phyloP scores from a whole-genome alignment of 2,113 vertebrate species.

The Callaeas wilsoni region DNA sequence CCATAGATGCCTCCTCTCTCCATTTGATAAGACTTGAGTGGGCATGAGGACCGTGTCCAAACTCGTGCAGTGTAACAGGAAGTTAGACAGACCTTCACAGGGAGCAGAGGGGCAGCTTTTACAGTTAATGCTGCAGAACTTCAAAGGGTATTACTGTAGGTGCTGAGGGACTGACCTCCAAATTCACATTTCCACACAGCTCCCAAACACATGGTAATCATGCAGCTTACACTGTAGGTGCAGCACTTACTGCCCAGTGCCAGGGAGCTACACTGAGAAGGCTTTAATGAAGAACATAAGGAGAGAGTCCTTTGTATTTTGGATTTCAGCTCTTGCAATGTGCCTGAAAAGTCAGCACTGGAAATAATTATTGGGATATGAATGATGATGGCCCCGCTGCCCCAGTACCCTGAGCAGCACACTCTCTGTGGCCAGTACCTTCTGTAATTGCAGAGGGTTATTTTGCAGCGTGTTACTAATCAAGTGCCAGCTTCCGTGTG shows the following conservation, averaged over 20 bases:
- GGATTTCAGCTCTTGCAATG: not conserved
- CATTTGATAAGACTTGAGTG: not conserved
- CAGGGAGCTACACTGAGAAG: not conserved
- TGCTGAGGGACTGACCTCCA: not conserved
- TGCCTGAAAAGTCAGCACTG: not conserved
- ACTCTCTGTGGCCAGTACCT: not conserved
- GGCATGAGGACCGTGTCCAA: no score
- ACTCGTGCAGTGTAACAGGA: rapidly evolving
- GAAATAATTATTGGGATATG: not conserved
- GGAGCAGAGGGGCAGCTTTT: not conserved
- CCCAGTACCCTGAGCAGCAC: not conserved
- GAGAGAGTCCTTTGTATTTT: not conserved
- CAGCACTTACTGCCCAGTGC: not conserved
- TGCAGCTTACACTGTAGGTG: not conserved
- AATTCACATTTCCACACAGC: not conserved
- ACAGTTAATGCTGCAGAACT: not conserved
- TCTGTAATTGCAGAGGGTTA: not conserved
- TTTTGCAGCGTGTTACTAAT: constrained; percentile 16
- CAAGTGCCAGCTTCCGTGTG: not conserved
- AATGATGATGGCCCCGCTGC: not conserved
- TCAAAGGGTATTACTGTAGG: not conserved
- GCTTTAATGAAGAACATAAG: not conserved
- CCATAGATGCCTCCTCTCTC: rapidly evolving
- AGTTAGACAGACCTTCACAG: not conserved
- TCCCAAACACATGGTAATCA: not conserved